Evolutionary conservation across 2,113 vertebrate genomes (phyloP), one percentile per base, ranked within the genome.

Genomic region (Fulica atra): DNA sequence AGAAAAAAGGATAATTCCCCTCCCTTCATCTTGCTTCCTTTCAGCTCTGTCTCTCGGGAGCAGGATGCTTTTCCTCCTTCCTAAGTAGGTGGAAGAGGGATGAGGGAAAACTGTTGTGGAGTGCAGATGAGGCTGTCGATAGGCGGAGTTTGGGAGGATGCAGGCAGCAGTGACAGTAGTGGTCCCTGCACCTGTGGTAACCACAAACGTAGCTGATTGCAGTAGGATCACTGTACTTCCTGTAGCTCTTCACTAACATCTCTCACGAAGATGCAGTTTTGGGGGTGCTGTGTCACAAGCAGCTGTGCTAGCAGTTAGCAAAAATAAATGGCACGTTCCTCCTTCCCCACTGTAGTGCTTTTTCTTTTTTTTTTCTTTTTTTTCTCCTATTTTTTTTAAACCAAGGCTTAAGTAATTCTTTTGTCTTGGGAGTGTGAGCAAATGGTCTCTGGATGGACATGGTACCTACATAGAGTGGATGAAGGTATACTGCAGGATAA

Each of bases 151-250:
- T 0, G 0, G 25, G 57, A 68, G 33, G 23, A 60, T 17, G 19
- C 11, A 1, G 0, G 0, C 2, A 6, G 33, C 29, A 40, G 42
- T 33, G 61, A 11, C 51, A 40, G 13, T 4, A 7, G 13, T 4
- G 26, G 60, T 69, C 10, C 4, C 40, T 25, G 78, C 33, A 20
- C 36, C 70, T 48, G 57, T 25, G n/a, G 7, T 29, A 24, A 7
- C 50, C 68, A 38, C 44, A 68, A 73, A 63, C 0, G 1, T 19
- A n/a, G n/a, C 50, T 86, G 35, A 66, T 5, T 77, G 50, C 42
- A 81, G 56, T 13, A 33, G 33, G 24, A 42, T 56, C 46, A 35
- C 54, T 29, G 3, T 19, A 8, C 7, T 18, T 79, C 23, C 66
- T 57, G 19, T 53, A 38, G 24, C 56, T 89, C 42, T 56, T n/a